Evolutionary conservation across 2,888 invertebrate genomes (phyloP).

Genomic region (Eupithecia tripunctaria): DNA sequence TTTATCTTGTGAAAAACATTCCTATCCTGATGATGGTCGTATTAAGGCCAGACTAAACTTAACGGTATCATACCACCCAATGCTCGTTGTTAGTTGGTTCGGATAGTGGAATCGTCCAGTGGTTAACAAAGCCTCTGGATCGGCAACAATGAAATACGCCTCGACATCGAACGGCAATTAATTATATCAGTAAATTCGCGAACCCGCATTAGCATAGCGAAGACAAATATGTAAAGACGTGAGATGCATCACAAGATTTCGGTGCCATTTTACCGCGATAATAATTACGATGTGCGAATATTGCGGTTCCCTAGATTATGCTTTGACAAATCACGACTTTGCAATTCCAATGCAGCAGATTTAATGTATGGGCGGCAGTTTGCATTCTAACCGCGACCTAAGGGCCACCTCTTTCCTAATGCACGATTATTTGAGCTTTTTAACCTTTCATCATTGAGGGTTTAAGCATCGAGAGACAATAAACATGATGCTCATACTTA

Average conservation of each 20-base stretch:
- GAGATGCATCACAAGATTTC: slow-evolving; percentile 62
- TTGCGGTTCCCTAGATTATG: slow-evolving; percentile 83
- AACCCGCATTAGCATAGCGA: slow-evolving; percentile 34
- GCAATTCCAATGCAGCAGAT: slow-evolving; percentile 84
- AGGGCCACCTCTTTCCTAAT: slow-evolving; percentile 84
- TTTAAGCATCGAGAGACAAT: slow-evolving; percentile 80
- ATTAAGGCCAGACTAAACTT: neutral
- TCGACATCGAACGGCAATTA: slow-evolving; percentile 40
- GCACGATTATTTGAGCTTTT: slow-evolving; percentile 85
- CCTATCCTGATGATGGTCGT: neutral
- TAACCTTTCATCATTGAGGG: slow-evolving; percentile 82
- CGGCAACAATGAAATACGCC: slow-evolving; percentile 26
- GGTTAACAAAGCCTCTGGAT: slow-evolving; percentile 47
- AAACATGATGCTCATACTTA: slow-evolving; percentile 75
- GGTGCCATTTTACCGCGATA: slow-evolving; percentile 81
- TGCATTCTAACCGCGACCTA: slow-evolving; percentile 84
- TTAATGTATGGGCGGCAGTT: slow-evolving; percentile 85
- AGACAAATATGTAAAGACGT: slow-evolving; percentile 41
- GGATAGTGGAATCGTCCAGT: slow-evolving; percentile 36
- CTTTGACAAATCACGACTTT: slow-evolving; percentile 85
- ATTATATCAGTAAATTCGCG: slow-evolving; percentile 23
- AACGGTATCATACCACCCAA: neutral
- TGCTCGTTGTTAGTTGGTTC: neutral
- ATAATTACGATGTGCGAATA: slow-evolving; percentile 85
- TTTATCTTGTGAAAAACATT: neutral